Evolutionary conservation across 1,140 invertebrate species (phyloP).

Genomic region (Mactra quadrangularis): DNA sequence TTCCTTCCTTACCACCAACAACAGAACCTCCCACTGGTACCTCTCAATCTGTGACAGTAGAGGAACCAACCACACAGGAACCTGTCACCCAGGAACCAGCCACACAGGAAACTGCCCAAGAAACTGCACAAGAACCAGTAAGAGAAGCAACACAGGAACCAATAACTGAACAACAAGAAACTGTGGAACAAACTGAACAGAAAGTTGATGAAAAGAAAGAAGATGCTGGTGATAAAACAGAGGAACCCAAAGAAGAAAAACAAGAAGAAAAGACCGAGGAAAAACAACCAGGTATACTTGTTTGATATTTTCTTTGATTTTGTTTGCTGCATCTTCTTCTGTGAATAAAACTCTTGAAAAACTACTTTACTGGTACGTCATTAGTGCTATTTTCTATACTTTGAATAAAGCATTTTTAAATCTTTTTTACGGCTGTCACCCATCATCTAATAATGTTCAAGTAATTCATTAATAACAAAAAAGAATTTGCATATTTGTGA

Average conservation of each 20-base stretch:
- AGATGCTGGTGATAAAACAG: not conserved
- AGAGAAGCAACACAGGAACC: not conserved
- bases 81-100: not conserved
- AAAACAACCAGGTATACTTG: not conserved
- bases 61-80: slow-evolving; percentile 24
- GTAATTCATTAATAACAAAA: no score
- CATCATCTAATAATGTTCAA: no score
- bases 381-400: not conserved
- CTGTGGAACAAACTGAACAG: not conserved
- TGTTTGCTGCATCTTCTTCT: not conserved
- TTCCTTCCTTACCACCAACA: slow-evolving; percentile 35
- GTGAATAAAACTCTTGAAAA: not conserved
- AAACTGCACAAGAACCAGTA: not conserved
- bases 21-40: slow-evolving; percentile 28
- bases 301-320: not conserved
- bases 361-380: not conserved
- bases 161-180: not conserved
- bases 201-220: not conserved
- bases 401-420: no score
- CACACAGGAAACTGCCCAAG: slow-evolving; percentile 9
- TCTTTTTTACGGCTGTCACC: no score
- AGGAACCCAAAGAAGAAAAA: not conserved
- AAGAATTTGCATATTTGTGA: no score
- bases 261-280: not conserved
- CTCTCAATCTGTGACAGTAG: not conserved